A percentile compares a stretch with the other conserved stretches of the same genome.
These are phyloP conservation scores for Trachemys scripta DNA, from an alignment of 2,113 vertebrate genomes.

Conservation along the genomic window DNA sequence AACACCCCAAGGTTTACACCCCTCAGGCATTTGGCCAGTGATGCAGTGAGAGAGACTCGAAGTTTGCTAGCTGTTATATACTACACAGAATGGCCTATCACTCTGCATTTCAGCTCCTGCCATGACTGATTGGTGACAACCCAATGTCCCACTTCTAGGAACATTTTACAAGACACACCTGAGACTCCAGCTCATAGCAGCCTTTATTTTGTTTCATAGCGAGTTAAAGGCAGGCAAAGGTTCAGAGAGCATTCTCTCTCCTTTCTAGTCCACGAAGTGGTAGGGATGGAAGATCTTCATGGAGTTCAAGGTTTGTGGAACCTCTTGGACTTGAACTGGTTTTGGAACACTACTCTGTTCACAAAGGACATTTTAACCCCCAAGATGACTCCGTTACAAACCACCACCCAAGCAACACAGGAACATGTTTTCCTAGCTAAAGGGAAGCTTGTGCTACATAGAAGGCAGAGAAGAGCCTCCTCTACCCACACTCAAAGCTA, in stretches of 20 bases:
- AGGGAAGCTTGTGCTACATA: background rate
- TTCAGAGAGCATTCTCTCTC: background rate
- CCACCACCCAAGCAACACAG: background rate
- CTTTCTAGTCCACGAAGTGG: background rate
- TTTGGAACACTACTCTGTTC: background rate
- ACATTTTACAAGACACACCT: background rate
- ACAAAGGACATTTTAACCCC: background rate
- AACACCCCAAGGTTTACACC: background rate
- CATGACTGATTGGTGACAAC: background rate
- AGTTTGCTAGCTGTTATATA: background rate
- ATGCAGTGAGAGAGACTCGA: background rate
- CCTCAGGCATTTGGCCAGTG: background rate
- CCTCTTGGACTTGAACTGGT: background rate
- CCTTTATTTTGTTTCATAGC: background rate
- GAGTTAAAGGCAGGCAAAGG: background rate
- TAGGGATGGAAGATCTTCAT: background rate
- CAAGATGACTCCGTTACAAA: background rate
- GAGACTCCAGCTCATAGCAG: background rate
- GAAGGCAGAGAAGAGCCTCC: background rate
- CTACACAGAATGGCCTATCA: background rate
- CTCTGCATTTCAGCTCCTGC: background rate
- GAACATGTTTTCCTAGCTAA: background rate
- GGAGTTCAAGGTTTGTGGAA: background rate
- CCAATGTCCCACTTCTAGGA: background rate
- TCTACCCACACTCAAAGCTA: background rate